phyloP scores from a whole-genome alignment of 2,797 vertebrate species.

The Danio choprae region DNA sequence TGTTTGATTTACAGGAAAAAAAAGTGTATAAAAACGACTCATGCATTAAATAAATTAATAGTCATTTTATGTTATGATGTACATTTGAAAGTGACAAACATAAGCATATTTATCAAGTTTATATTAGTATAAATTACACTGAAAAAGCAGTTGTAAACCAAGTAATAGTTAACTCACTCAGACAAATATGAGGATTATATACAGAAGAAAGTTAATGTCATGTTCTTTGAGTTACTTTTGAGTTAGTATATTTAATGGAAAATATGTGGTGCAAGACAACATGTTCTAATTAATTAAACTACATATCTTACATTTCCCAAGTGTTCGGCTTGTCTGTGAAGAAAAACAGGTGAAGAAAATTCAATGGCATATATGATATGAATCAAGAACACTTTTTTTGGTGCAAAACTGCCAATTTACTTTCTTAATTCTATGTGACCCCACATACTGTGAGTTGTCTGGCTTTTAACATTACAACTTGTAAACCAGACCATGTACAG shows the following conservation, averaged over 20 bases:
- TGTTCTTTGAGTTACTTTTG: conserved; percentile 45
- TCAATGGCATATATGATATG: conserved; percentile 31
- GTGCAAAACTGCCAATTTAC: background rate
- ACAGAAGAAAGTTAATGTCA: conserved; percentile 15
- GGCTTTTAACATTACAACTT: background rate
- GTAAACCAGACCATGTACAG: background rate
- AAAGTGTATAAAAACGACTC: background rate
- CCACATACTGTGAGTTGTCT: background rate
- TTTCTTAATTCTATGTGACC: background rate
- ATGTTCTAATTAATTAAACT: conserved; percentile 53
- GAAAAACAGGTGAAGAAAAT: conserved; percentile 60
- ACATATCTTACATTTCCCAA: conserved; percentile 95
- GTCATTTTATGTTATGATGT: background rate
- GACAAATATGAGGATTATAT: background rate
- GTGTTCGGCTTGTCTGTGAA: conserved; percentile 86
- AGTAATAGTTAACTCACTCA: conserved; percentile 11
- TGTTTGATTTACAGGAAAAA: too few relatives aligned
- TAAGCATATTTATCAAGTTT: background rate
- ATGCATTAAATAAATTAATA: background rate
- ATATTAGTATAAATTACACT: background rate
- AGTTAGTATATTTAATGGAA: conserved; percentile 52
- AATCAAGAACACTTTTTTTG: conserved; percentile 9
- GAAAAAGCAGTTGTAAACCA: background rate
- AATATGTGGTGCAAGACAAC: conserved; percentile 32
- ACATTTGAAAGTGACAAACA: background rate